Evolutionary conservation across 2,888 invertebrate species (phyloP).

Genomic region (Nasonovia ribisnigri): DNA sequence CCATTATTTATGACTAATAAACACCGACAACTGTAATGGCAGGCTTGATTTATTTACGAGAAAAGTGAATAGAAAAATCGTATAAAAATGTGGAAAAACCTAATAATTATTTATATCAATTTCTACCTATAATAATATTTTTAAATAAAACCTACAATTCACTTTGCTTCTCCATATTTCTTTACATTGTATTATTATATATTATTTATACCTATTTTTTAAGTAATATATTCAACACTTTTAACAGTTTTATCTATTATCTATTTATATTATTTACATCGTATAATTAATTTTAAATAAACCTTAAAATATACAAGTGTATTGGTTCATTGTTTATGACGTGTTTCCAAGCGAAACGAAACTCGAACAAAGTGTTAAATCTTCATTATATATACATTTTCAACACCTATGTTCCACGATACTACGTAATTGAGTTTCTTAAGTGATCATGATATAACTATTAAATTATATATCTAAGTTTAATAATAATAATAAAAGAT

Average conservation of each 20-base stretch:
- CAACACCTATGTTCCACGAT: background rate
- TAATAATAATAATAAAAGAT: background rate
- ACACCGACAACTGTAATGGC: background rate
- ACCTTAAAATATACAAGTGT: background rate
- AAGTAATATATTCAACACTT: background rate
- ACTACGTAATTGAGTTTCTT: background rate
- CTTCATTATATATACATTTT: background rate
- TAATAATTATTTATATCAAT: background rate
- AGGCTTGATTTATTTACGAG: background rate
- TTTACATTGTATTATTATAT: background rate
- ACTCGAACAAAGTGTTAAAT: background rate
- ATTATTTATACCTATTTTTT: background rate
- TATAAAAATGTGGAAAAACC: background rate
- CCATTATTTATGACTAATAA: slow-evolving; percentile 17
- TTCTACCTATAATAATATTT: background rate
- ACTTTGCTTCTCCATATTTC: background rate
- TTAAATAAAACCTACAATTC: background rate
- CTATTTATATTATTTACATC: background rate
- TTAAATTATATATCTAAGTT: background rate
- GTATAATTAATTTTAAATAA: background rate
- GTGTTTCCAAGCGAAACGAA: background rate
- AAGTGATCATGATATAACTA: background rate
- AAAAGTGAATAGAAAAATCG: slow-evolving; percentile 13
- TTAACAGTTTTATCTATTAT: background rate
- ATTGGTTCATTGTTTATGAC: background rate